phyloP scores from a whole-genome alignment of 2,113 vertebrate genomes.

The Megaceryle maxima region DNA sequence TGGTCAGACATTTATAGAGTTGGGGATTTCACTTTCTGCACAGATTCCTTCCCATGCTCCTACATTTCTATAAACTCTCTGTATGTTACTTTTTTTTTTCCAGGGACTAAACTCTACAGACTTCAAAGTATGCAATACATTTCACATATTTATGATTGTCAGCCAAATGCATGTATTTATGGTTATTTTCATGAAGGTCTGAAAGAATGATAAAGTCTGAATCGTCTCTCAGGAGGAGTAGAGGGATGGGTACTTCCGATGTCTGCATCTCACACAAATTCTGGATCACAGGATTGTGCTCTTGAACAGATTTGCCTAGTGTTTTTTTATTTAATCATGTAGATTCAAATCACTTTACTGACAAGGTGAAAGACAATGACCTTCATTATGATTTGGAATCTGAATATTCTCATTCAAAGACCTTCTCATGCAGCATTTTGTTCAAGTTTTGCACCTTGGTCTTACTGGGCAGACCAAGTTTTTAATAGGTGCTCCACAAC shows the following conservation, averaged over 20 bases:
- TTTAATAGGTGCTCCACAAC: neutral
- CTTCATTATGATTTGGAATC: neutral
- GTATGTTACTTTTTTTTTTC: neutral
- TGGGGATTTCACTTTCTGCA: neutral
- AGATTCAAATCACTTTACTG: neutral
- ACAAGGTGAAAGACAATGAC: neutral
- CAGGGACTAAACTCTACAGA: neutral
- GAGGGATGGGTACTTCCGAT: neutral
- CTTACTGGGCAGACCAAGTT: neutral
- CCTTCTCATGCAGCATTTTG: neutral
- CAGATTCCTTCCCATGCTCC: neutral
- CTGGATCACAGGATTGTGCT: neutral
- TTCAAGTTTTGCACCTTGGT: neutral
- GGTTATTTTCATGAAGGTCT: slow-evolving; percentile 12
- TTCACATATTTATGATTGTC: slow-evolving; percentile 18
- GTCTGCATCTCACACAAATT: neutral
- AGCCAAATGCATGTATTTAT: slow-evolving; percentile 25
- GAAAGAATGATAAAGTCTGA: neutral
- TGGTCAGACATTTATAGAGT: neutral
- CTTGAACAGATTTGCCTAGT: neutral
- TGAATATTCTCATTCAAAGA: neutral
- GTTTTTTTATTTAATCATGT: neutral
- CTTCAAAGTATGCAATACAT: slow-evolving; percentile 12
- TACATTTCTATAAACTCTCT: neutral
- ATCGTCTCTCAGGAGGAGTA: neutral